phyloP scores from a whole-genome alignment of 1,140 invertebrate species.

The Drosophila kanapiae region DNA sequence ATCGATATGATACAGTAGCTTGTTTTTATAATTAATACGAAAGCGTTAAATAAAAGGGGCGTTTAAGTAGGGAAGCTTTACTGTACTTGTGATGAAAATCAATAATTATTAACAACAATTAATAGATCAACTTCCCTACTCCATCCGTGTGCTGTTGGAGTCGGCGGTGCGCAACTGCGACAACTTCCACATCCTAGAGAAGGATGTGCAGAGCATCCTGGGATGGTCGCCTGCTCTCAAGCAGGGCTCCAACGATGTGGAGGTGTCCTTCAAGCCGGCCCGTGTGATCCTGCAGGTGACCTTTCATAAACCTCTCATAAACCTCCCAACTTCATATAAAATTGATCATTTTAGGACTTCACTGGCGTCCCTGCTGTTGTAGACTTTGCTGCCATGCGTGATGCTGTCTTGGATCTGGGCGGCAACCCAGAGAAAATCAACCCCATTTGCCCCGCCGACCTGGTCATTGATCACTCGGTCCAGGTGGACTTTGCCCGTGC shows the following conservation, averaged over 20 bases:
- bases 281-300: slow-evolving; percentile 96
- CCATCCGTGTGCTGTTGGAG: slow-evolving; percentile 96
- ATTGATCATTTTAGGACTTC: slow-evolving; percentile 89
- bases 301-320: background rate
- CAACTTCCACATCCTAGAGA: slow-evolving; percentile 94
- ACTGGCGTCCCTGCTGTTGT: slow-evolving; percentile 99
- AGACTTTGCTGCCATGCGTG: slow-evolving; percentile 99
- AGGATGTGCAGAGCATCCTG: slow-evolving; percentile 96
- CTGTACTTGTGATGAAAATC: background rate
- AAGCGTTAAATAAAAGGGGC: background rate
- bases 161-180: slow-evolving; percentile 98
- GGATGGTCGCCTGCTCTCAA: slow-evolving; percentile 93
- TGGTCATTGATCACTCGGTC: slow-evolving; percentile 99
- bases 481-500: slow-evolving; percentile 98
- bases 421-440: slow-evolving; percentile 97
- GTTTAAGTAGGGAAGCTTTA: background rate
- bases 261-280: slow-evolving; percentile 98
- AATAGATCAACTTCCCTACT: slow-evolving; percentile 91
- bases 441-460: slow-evolving; percentile 97
- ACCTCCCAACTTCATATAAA: too few relatives aligned
- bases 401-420: slow-evolving; percentile 94
- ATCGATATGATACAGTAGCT: slow-evolving; percentile 7
- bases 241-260: slow-evolving; percentile 89
- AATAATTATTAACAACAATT: background rate
- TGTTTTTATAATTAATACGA: background rate